These are phyloP conservation scores for Ivindomyrus marchei DNA, from an alignment of 2,113 vertebrate species.

Conservation along the genomic window DNA sequence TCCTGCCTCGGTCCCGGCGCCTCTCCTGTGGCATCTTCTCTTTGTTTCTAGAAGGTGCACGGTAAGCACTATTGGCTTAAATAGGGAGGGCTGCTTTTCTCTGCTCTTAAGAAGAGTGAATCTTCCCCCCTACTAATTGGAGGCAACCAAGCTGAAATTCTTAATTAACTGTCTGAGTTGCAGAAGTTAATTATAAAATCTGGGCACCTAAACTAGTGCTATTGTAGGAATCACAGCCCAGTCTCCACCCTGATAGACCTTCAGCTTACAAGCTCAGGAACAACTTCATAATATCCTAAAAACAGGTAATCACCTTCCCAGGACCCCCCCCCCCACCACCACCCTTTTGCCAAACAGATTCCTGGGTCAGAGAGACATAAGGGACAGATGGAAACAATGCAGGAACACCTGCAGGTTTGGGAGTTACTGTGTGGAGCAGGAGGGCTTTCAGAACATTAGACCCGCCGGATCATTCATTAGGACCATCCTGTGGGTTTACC, in stretches of 20 bases:
- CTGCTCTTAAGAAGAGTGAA: slow-evolving; percentile 50
- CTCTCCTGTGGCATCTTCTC: neutral
- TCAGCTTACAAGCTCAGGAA: neutral
- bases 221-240: slow-evolving; percentile 50
- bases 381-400: neutral
- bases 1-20: neutral
- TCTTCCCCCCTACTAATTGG: slow-evolving; percentile 65
- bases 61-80: slow-evolving; percentile 38
- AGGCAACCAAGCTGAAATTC: slow-evolving; percentile 69
- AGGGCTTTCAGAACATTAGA: neutral
- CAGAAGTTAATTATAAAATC: slow-evolving; percentile 73
- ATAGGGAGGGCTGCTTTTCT: slow-evolving; percentile 44
- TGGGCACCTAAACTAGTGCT: slow-evolving; percentile 61
- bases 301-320: neutral
- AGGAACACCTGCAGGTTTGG: neutral
- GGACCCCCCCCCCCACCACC: neutral
- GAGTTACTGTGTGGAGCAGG: neutral
- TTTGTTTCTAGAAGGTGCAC: slow-evolving; percentile 39
- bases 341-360: neutral
- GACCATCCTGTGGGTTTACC: neutral
- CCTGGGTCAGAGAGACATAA: neutral
- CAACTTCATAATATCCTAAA: neutral
- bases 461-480: neutral
- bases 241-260: neutral
- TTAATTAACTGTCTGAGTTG: slow-evolving; percentile 72